These are phyloP conservation scores for Cacoxenus indagator DNA, from an alignment of 2,888 invertebrate genomes.

Conservation along the genomic window DNA sequence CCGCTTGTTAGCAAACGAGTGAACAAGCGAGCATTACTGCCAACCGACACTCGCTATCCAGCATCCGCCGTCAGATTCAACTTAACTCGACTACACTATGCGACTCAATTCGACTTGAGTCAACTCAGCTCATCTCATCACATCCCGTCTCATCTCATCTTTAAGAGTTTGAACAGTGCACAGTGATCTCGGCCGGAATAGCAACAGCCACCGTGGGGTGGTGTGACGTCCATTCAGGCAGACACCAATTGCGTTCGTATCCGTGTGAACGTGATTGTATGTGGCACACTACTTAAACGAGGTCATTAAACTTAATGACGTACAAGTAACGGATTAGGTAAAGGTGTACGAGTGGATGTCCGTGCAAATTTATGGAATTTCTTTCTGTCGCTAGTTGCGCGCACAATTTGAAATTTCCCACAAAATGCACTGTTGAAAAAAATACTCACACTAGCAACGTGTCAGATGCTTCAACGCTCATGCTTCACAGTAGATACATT, in stretches of 20 bases:
- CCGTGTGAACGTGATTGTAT: neutral
- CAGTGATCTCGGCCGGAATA: too few relatives aligned
- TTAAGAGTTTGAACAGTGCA: neutral
- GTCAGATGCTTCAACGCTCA: neutral
- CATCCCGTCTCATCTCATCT: too few relatives aligned
- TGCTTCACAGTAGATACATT: neutral
- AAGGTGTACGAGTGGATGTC: neutral
- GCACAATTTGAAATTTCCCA: conserved; percentile 7
- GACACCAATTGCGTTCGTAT: neutral
- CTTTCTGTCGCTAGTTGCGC: conserved; percentile 38
- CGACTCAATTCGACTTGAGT: neutral
- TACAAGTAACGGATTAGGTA: conserved; percentile 4
- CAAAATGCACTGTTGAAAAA: neutral
- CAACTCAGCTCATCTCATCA: neutral
- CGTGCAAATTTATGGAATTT: conserved; percentile 51
- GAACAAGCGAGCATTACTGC: too few relatives aligned
- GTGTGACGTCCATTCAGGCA: too few relatives aligned
- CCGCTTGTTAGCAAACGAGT: neutral
- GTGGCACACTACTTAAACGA: conserved; percentile 6
- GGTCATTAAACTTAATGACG: conserved; percentile 18
- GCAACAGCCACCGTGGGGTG: too few relatives aligned
- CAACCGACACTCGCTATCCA: too few relatives aligned
- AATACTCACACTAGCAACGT: neutral
- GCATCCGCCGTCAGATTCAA: neutral
- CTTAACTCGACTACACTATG: neutral